Conservation (phyloP, 2,888 invertebrate species). For the Campopleginae sp. region DNA sequence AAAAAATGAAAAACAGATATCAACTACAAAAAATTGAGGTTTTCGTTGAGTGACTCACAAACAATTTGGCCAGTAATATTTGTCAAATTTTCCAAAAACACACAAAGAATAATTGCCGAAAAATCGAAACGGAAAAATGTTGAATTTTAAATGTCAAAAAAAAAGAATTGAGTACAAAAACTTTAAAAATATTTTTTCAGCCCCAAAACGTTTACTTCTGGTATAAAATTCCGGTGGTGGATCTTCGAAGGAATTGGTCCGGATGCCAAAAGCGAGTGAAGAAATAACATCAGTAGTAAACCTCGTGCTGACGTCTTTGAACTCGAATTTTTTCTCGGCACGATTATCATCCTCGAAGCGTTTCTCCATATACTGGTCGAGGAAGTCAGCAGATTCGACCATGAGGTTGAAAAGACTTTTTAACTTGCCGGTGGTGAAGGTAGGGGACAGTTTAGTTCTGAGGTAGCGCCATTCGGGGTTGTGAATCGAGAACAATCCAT, state of each 20-base stretch:
- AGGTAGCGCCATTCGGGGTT: constrained; percentile 85
- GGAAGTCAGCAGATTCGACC: constrained; percentile 78
- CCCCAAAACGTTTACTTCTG: constrained; percentile 68
- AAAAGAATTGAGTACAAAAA: neutral
- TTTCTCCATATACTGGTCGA: constrained; percentile 69
- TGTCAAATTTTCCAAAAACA: no score
- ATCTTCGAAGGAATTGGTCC: constrained; percentile 74
- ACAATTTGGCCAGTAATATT: no score
- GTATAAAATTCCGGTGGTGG: constrained; percentile 73
- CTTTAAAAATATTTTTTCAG: neutral
- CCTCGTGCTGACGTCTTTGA: constrained; percentile 68
- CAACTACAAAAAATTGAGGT: neutral
- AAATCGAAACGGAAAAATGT: no score
- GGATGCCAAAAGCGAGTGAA: constrained; percentile 77
- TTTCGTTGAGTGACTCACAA: no score
- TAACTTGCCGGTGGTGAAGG: constrained; percentile 86
- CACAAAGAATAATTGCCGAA: no score
- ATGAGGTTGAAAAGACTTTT: constrained; percentile 85
- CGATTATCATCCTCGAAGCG: constrained; percentile 41
- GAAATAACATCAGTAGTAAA: constrained; percentile 77
- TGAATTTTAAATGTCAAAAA: neutral
- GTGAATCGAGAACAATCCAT: constrained; percentile 82
- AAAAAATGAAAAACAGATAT: neutral
- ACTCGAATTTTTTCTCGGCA: constrained; percentile 51
- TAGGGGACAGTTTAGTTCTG: constrained; percentile 85